Evolutionary conservation across 2,888 invertebrate species (phyloP).

Genomic region (Sthenelais limicola): DNA sequence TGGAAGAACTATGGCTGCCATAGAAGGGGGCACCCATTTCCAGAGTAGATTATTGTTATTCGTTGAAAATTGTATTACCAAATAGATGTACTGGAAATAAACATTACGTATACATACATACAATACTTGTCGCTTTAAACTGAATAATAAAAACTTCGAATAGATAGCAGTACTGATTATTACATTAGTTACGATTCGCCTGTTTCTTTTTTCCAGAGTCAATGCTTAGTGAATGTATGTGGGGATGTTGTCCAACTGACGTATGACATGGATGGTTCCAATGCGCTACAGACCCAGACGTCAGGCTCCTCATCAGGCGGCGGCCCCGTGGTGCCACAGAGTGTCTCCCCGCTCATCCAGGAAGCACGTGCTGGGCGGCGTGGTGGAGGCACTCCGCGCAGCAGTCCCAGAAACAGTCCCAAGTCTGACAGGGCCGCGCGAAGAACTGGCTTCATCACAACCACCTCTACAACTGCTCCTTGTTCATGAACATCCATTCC

Average conservation of each 20-base stretch:
- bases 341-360: conserved; percentile 31
- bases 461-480: no score
- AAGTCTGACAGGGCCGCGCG: conserved; percentile 10
- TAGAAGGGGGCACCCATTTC: no score
- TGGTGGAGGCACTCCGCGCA: conserved; percentile 10
- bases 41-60: no score
- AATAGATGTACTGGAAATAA: no score
- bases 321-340: neutral
- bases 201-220: conserved; percentile 79
- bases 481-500: no score
- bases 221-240: conserved; percentile 94
- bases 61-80: no score
- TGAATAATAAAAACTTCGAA: no score
- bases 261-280: neutral
- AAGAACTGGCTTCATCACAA: no score
- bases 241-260: conserved; percentile 84
- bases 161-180: no score
- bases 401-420: conserved; percentile 39
- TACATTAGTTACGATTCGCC: neutral
- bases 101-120: no score
- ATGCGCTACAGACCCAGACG: neutral
- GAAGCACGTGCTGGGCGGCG: neutral
- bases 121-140: no score
- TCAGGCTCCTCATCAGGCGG: conserved; percentile 4
- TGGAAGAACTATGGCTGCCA: no score